These are phyloP conservation scores for Pseudochaenichthys georgianus DNA, from an alignment of 2,797 vertebrate species.

Conservation along the genomic window DNA sequence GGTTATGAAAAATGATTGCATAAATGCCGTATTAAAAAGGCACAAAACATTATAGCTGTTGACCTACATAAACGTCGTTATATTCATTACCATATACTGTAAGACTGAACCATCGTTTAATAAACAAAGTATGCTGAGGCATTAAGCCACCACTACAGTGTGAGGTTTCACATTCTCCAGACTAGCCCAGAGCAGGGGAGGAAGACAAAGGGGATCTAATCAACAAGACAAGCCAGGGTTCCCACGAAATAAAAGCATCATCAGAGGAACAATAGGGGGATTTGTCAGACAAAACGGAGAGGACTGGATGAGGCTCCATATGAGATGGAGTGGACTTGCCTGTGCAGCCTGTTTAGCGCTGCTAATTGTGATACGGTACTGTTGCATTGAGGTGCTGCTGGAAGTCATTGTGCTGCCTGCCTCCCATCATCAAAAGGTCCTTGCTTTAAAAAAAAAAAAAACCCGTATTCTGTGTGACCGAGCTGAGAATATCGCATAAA, in stretches of 20 bases:
- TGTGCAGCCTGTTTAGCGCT: constrained; percentile 81
- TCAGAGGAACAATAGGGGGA: constrained; percentile 85
- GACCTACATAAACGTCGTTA: constrained; percentile 67
- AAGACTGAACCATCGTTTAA: constrained; percentile 66
- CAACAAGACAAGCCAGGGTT: constrained; percentile 87
- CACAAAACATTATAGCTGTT: constrained; percentile 41
- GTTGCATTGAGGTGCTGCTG: constrained; percentile 84
- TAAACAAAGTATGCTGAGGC: constrained; percentile 80
- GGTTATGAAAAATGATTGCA: constrained; percentile 20
- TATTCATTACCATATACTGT: constrained; percentile 65
- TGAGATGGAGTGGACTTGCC: constrained; percentile 85
- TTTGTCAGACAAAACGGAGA: constrained; percentile 86
- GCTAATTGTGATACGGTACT: constrained; percentile 86
- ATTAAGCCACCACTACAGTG: constrained; percentile 82
- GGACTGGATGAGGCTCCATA: constrained; percentile 85
- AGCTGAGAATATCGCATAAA: constrained; percentile 71
- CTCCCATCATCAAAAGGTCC: constrained; percentile 83
- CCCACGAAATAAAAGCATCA: constrained; percentile 87
- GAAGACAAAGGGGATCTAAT: constrained; percentile 88
- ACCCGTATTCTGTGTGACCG: constrained; percentile 72
- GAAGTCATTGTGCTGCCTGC: constrained; percentile 86
- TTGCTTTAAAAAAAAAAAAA: constrained; percentile 66
- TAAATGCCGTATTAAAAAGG: constrained; percentile 24
- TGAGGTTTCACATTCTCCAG: constrained; percentile 82
- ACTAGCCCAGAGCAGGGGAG: constrained; percentile 80